Percentiles rank a stretch among this genome's conserved stretches.
phyloP scores from a whole-genome alignment of 2,888 invertebrate genomes.

The Drosophila kambysellisi region DNA sequence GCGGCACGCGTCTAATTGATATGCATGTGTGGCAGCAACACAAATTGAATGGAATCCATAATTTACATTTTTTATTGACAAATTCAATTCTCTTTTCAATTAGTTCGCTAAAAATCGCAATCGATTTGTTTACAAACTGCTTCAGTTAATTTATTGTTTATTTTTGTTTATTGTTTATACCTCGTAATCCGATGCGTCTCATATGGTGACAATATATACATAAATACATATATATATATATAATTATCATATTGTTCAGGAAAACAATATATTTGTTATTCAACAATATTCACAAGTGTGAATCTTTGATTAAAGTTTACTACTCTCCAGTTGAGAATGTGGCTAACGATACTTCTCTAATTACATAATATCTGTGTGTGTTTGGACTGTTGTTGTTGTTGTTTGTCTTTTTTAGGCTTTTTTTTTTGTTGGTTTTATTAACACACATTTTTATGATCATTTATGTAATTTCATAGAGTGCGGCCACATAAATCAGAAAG shows the following conservation, averaged over 20 bases:
- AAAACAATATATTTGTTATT: no score
- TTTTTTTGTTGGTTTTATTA: slow-evolving; percentile 49
- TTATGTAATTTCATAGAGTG: slow-evolving; percentile 77
- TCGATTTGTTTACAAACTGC: neutral
- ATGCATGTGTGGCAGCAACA: neutral
- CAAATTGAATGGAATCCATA: neutral
- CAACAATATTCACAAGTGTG: neutral
- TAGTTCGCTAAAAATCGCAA: neutral
- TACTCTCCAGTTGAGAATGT: slow-evolving; percentile 22
- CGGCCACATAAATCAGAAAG: slow-evolving; percentile 65
- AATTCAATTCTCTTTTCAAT: neutral
- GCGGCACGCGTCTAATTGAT: neutral
- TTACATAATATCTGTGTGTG: slow-evolving; percentile 66
- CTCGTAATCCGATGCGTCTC: neutral
- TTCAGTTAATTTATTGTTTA: neutral
- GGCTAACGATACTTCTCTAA: slow-evolving; percentile 50
- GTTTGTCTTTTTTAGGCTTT: neutral
- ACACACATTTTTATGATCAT: slow-evolving; percentile 74
- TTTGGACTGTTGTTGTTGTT: slow-evolving; percentile 1
- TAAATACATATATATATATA: no score
- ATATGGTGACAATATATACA: no score
- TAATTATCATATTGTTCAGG: no score
- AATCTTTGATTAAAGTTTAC: neutral
- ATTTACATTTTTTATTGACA: neutral
- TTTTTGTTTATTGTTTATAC: neutral